Evolutionary conservation across 2,113 vertebrate genomes (phyloP), one percentile per base, ranked within the genome.

Genomic region (Poeciliopsis turrubarensis): DNA sequence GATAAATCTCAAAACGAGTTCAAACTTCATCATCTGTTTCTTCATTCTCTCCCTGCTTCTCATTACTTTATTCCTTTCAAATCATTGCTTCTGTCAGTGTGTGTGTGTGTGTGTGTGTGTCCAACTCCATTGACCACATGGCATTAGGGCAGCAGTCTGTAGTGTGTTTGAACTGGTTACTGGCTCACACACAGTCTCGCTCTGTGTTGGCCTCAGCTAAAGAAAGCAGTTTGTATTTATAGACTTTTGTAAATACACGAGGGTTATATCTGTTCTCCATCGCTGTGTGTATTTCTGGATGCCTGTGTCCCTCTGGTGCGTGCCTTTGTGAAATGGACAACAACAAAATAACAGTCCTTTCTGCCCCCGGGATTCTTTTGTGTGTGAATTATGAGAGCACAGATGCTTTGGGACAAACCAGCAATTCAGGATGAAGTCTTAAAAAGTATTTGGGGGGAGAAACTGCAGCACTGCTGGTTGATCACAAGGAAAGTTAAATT

Each of bases 151-250:
- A 76, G 72, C 26, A 79, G 70, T n/a, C 67, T 73, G 39, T n/a
- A 73, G 61, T 34, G 19, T 25, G n/a, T 30, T 64, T 0, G 41
- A 39, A 73, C 54, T 70, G 79, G 62, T 75, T 64, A 31, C 62
- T 31, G 62, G 2, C 70, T 37, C 26, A 67, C 60, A 72, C 10
- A 70, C 7, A 68, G 54, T 54, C 82, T 63, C 82, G 60, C 76
- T 79, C 67, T 88, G 84, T 90, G 84, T 80, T 74, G 76, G 82
- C 65, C 80, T 68, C 61, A 66, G 86, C 75, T 77, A 84, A 90
- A 92, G 81, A 89, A 88, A 89, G 82, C 32, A 25, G 70, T 81
- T 90, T 80, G 47, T 90, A 91, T 92, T 89, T 93, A 88, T 85
- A 92, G 84, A 76, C 70, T 77, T 75, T 71, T 87, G 89, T 88